Evolutionary conservation across 2,888 invertebrate genomes (phyloP), one percentile per base, ranked within the genome.

Genomic region (Caenorhabditis drosophilae): DNA sequence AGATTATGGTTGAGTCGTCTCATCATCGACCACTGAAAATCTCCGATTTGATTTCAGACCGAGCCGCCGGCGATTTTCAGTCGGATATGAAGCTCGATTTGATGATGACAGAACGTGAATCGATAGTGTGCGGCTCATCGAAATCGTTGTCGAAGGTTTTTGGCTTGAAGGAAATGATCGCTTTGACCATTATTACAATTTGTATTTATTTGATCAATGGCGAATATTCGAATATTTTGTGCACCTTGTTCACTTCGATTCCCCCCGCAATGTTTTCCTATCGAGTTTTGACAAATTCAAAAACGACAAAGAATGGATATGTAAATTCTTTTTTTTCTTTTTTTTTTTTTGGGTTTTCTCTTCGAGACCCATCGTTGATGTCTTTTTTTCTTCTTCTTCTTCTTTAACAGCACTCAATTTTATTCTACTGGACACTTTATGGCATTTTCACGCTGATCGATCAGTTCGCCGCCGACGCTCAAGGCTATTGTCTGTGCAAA

Each of bases 401-500:
- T n/a, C 6, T 42, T 45, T 22, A 31, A 31, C 52, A 64, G 63
- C 66, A 66, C 34, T 54, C 66, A n/a, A 60, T 60, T 9, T 49
- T 66, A 4, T 66, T 66, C 60, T 66, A 66, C 34, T 66, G 66
- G 66, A 66, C 66, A 3, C 12, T 66, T 20, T 66, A 66, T 31
- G 66, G 66, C 9, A n/a, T 66, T 7, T 50, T 66, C 25, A 53
- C 66, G n/a, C 36, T 59, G 0, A 51, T 66, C 18, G 66, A 66
- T 40, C 59, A 66, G 23, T 55, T 66, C 42, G 27, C 54, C 31
- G 56, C 49, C 12, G 35, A 49, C 34, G 40, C 60, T 2, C 56
- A 60, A 41, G 66, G 66, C n/a, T 66, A 66, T 47, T 54, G 60
- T 36, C 38, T 66, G 15, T 34, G 53, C 23, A 66, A 66, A 22